Evolutionary conservation across 2,888 invertebrate species (phyloP), one percentile per base, ranked within the genome.

Genomic region (Autographa pulchrina): DNA sequence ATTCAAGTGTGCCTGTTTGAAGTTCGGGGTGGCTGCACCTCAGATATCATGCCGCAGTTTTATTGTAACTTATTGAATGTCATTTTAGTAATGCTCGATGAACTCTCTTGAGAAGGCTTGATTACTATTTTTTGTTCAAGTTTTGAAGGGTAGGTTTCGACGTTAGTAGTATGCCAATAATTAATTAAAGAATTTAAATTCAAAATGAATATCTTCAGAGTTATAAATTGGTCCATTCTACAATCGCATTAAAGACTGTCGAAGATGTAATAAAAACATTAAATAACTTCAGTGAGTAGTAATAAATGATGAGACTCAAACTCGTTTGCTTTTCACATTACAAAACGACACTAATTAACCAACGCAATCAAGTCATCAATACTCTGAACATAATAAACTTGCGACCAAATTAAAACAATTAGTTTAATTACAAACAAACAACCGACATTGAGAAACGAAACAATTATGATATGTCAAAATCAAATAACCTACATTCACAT

Each of bases 381-480:
- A 72, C 71, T 77, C 81, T 77, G 77, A 77, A 66, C 48, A 74
- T 73, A 77, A 79, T 74, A 65, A 72, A 65, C 72, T 77, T 58
- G 52, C 74, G 74, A 75, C 72, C 32, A 77, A 84, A 80, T 78
- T 81, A 72, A 78, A 77, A 83, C 78, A 82, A 83, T 82, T 83
- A 79, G 71, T 77, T 72, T 71, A 77, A 82, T 79, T 78, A 78
- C 82, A 74, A 76, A 72, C 68, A 77, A 73, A 74, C 70, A 82
- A 76, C 61, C 35, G 70, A 54, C 61, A 75, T 83, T 83, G 80
- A 72, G 80, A 74, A 80, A 83, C 74, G 41, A 72, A 70, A 79
- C 72, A 77, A 77, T 75, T 79, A 79, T 63, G 60, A 74, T 61
- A 74, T 85, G 85, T 78, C 83, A 81, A 80, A 86, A 85, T 70